Base-by-base conservation (phyloP, 2,113 vertebrate genomes). In the Eupsittula cactorum region DNA sequence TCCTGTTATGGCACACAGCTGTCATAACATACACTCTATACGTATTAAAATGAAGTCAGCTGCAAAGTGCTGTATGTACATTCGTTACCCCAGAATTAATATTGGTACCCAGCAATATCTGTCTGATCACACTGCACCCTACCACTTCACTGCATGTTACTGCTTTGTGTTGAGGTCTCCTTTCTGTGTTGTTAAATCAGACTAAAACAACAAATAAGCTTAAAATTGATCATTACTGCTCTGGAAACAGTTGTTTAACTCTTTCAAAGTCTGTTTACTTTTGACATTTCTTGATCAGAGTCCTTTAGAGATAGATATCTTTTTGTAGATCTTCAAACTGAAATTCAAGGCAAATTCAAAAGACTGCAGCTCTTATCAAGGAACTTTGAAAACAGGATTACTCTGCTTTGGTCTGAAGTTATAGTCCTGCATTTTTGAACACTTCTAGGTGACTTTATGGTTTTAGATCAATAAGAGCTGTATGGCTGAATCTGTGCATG, bases 371-470 rank as follows among this genome's bases (percentile, higher is more conserved):
- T 93, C 73, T 95, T 96, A 96, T 96, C 96, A 81, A 76, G 79
- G 60, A 68, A 78, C 94, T 96, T 96, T 96, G 93, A 97, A 95
- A 96, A 93, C 55, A 92, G 93, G 90, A 96, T 96, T 95, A 86
- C 64, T 90, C 67, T 55, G 83, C 88, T 96, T 95, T 94, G 86
- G 86, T 96, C 90, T 94, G 73, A 92, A 97, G 92, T 96, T 96
- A 68, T 2, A 88, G 81, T 76, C 80, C 86, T 78, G 82, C 57
- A 31, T 81, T 88, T 97, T 57, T 25, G 2, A 82, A 90, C 84
- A 60, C 44, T 93, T 88, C 50, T 67, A 46, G 80, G 65, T 88
- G 95, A 94, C 88, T 93, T 96, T 65, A 52, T 65, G 82, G 65
- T 64, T 90, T 68, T 57, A 57, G 52, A 88, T 92, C 76, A 76